Base-by-base conservation (phyloP, 2,113 vertebrate species). In the Triplophysa dalaica region DNA sequence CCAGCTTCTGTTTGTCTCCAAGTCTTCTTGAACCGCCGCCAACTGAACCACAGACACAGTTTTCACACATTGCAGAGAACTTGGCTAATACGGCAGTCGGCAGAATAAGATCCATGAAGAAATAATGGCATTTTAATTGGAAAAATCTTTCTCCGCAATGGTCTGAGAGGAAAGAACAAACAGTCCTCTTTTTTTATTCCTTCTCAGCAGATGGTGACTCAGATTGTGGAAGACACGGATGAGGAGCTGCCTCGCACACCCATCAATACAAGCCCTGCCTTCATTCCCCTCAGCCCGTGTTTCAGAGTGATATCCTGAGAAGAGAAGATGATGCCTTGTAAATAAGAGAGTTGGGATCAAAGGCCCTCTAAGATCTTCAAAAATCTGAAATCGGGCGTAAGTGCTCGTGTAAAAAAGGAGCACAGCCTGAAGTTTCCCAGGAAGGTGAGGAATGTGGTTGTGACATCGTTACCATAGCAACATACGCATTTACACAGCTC, bases 101-200 rank as follows among this genome's bases (percentile, higher is more conserved):
- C 45, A 54, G 66, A 80, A 84, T 69, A 70, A 77, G 63, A 38
- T 7, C 68, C 75, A 86, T 88, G 86, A 90, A 90, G 86, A 87
- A 87, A 86, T 79, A 88, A 89, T 38, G 50, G 74, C 41, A 84
- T 86, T 83, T 85, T 84, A 86, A 86, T 86, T 81, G 87, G 86
- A 86, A 76, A 82, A 12, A n/a, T 69, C 54, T 76, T 76, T 62
- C 58, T 33, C 56, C 1, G 60, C 26, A 54, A 22, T 58, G 52
- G 63, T 61, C 76, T 58, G 17, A 41, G 43, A 62, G 74, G 66
- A 67, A 70, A 60, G 66, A 64, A 77, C 45, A 77, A 65, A 77
- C 75, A 63, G 73, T 77, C 75, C 60, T 54, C 61, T 77, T 77
- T 77, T 14, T 52, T 38, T 38, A 77, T 77, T 64, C 38, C 2